phyloP scores from a whole-genome alignment of 2,113 vertebrate genomes.

The Mesocricetus auratus region DNA sequence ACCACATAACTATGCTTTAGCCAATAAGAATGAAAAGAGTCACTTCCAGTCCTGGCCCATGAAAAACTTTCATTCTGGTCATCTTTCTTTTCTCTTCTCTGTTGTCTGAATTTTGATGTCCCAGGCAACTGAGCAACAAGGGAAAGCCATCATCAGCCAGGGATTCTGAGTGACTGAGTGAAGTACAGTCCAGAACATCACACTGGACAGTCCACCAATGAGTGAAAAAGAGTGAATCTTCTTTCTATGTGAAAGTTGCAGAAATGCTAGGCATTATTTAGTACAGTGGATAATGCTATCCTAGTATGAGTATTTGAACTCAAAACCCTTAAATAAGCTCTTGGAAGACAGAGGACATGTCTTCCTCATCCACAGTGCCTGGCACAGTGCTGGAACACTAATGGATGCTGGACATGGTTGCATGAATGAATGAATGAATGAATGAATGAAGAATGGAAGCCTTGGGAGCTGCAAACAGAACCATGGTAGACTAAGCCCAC shows the following conservation, averaged over 20 bases:
- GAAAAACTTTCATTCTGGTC: background rate
- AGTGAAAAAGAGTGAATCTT: background rate
- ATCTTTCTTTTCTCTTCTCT: background rate
- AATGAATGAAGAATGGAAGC: background rate
- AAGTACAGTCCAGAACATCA: background rate
- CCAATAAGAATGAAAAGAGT: background rate
- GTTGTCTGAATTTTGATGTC: background rate
- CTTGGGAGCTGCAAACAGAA: background rate
- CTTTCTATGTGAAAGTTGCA: background rate
- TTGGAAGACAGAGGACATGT: background rate
- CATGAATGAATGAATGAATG: background rate
- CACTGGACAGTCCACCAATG: background rate
- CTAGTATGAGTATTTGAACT: background rate
- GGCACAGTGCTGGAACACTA: background rate
- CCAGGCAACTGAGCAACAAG: background rate
- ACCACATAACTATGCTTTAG: background rate
- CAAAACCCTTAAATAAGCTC: background rate
- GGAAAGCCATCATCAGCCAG: background rate
- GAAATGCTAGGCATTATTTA: background rate
- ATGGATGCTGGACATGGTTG: background rate
- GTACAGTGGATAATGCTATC: background rate
- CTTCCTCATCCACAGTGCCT: background rate
- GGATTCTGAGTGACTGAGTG: background rate
- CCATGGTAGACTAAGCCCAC: background rate
- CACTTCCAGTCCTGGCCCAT: background rate